These are phyloP conservation scores for Orcinus orca DNA, from an alignment of 2,113 vertebrate genomes.

Conservation along the genomic window DNA sequence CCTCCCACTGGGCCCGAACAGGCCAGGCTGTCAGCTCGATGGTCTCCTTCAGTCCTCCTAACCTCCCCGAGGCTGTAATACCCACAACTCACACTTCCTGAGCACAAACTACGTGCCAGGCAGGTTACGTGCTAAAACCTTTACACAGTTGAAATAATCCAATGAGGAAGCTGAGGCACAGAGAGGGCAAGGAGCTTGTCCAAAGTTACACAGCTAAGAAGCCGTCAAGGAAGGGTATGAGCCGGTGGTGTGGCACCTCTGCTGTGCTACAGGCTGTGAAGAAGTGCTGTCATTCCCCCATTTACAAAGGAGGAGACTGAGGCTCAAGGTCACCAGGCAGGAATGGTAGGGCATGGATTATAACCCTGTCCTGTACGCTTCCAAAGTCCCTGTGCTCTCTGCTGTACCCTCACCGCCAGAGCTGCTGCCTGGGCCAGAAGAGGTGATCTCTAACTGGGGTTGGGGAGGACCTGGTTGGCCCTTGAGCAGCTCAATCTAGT, in stretches of 20 bases:
- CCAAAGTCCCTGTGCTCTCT: not conserved
- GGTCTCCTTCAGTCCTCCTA: not conserved
- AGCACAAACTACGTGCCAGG: not conserved
- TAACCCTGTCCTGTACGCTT: not conserved
- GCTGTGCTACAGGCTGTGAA: not conserved
- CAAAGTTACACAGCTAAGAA: not conserved
- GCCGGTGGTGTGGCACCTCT: not conserved
- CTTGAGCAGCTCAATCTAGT: rapidly evolving
- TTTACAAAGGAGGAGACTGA: not conserved
- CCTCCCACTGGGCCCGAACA: not conserved
- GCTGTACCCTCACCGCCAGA: not conserved
- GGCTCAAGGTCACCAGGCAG: not conserved
- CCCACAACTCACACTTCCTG: not conserved
- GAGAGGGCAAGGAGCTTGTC: not conserved
- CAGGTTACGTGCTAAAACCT: not conserved
- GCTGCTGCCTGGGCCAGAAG: not conserved
- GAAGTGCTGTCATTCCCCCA: not conserved
- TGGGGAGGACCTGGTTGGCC: not conserved
- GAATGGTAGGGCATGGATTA: not conserved
- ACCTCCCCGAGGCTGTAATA: not conserved
- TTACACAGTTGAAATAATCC: not conserved
- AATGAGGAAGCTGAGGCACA: not conserved
- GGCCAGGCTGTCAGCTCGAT: not conserved
- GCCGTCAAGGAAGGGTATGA: not conserved
- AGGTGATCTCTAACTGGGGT: not conserved